These are phyloP conservation scores for Ciona savignyi DNA, from an alignment of 23 tunicate genomes.

Conservation along the genomic window DNA sequence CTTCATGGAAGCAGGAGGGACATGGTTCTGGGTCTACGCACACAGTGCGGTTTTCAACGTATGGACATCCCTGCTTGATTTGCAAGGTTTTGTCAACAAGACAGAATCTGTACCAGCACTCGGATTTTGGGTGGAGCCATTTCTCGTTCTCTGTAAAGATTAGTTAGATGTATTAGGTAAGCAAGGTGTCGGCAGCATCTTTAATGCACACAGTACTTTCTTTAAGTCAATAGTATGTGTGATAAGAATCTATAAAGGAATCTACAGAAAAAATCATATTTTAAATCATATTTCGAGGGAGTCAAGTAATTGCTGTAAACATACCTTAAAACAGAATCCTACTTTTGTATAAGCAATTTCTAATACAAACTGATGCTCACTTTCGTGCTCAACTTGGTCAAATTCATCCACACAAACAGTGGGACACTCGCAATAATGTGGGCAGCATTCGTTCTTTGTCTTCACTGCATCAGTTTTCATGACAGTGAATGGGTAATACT, in stretches of 20 bases:
- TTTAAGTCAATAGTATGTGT: neutral
- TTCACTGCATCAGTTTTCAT: conserved; percentile 36
- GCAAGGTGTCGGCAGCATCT: neutral
- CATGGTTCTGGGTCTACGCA: conserved; percentile 47
- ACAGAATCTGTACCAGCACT: conserved; percentile 33
- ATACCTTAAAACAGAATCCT: too few species aligned
- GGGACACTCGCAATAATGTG: conserved; percentile 40
- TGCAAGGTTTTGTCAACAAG: conserved; percentile 18
- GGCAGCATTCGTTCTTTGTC: conserved; percentile 54
- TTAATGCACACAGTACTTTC: neutral
- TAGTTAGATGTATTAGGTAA: neutral
- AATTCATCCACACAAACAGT: conserved; percentile 18
- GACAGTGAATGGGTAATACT: conserved; percentile 28
- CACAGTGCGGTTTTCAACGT: conserved; percentile 34
- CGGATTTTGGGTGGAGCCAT: conserved; percentile 34
- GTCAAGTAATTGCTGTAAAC: too few species aligned
- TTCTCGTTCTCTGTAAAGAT: conserved; percentile 1
- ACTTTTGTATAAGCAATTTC: too few species aligned
- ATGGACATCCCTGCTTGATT: conserved; percentile 43
- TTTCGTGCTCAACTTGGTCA: conserved; percentile 20
- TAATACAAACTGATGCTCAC: conserved; percentile 15
- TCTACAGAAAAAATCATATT: too few species aligned
- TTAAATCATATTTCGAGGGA: too few species aligned
- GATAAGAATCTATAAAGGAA: neutral
- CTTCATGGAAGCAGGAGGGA: conserved; percentile 30